Evolutionary conservation across 1,140 invertebrate species (phyloP).

Genomic region (Oncopodura yosiiana): DNA sequence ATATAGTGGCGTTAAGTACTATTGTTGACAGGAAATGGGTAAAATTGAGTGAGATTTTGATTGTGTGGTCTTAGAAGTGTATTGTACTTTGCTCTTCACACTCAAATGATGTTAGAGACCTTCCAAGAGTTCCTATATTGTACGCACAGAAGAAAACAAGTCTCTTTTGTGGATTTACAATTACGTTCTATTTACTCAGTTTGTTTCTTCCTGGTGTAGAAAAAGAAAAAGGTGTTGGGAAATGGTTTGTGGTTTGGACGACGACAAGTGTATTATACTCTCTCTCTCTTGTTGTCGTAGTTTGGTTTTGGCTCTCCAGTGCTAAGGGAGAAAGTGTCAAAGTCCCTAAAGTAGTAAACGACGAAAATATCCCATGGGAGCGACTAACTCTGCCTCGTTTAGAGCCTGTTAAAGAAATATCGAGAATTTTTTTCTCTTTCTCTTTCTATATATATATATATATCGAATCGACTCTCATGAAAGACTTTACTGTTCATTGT

Average conservation of each 20-base stretch:
- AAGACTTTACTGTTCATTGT: too few species aligned
- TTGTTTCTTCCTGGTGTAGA: conserved; percentile 11
- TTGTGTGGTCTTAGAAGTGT: background rate
- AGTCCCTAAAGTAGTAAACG: conserved; percentile 25
- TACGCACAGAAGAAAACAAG: background rate
- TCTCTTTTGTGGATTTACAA: conserved; percentile 32
- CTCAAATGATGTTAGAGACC: background rate
- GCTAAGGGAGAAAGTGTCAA: conserved; percentile 20
- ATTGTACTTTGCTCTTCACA: background rate
- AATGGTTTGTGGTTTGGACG: background rate
- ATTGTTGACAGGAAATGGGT: conserved; percentile 25
- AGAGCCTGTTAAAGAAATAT: conserved; percentile 32
- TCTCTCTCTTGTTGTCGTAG: background rate
- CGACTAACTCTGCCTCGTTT: conserved; percentile 28
- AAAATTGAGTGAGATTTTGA: conserved; percentile 18
- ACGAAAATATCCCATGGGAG: conserved; percentile 32
- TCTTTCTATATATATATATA: background rate
- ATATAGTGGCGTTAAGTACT: too few species aligned
- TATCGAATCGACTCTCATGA: too few species aligned
- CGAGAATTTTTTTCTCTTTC: conserved; percentile 15
- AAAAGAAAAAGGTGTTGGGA: background rate
- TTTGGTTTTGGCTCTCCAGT: conserved; percentile 4
- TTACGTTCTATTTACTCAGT: conserved; percentile 31
- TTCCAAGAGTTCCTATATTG: background rate
- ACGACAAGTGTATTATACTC: background rate